These are phyloP conservation scores for Enoplosus armatus DNA, from an alignment of 2,797 vertebrate genomes.

Conservation along the genomic window DNA sequence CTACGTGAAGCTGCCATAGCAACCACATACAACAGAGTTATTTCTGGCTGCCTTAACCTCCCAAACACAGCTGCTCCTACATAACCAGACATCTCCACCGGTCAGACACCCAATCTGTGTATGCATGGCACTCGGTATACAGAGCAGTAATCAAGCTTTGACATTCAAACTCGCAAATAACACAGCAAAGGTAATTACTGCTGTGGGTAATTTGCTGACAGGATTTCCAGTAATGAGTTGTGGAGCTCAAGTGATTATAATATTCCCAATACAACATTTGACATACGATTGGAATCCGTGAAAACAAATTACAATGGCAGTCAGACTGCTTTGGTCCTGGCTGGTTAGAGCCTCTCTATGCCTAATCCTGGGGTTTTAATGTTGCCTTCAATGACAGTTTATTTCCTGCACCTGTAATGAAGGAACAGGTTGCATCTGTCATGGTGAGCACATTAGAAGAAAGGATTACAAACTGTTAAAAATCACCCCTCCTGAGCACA, in stretches of 20 bases:
- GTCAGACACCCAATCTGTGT: constrained; percentile 50
- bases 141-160: constrained; percentile 55
- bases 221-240: constrained; percentile 67
- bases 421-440: constrained; percentile 58
- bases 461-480: constrained; percentile 60
- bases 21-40: constrained; percentile 75
- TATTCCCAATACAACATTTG: constrained; percentile 61
- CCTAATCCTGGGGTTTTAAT: constrained; percentile 38
- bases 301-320: constrained; percentile 59
- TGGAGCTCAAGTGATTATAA: constrained; percentile 59
- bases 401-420: constrained; percentile 63
- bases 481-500: constrained; percentile 56
- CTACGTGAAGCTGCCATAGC: constrained; percentile 72
- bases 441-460: constrained; percentile 51
- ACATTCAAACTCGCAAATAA: constrained; percentile 66
- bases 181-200: constrained; percentile 64
- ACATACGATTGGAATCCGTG: constrained; percentile 47
- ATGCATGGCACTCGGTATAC: constrained; percentile 37
- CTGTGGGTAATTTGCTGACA: constrained; percentile 69
- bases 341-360: constrained; percentile 5
- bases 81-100: constrained; percentile 59
- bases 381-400: constrained; percentile 41
- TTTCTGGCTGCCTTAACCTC: constrained; percentile 73
- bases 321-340: background rate
- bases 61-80: constrained; percentile 79